A percentile compares a stretch with the other conserved stretches of the same genome.
Conservation (phyloP, 92 coral and sea anemone species). For the Epizoanthus stellaris region DNA sequence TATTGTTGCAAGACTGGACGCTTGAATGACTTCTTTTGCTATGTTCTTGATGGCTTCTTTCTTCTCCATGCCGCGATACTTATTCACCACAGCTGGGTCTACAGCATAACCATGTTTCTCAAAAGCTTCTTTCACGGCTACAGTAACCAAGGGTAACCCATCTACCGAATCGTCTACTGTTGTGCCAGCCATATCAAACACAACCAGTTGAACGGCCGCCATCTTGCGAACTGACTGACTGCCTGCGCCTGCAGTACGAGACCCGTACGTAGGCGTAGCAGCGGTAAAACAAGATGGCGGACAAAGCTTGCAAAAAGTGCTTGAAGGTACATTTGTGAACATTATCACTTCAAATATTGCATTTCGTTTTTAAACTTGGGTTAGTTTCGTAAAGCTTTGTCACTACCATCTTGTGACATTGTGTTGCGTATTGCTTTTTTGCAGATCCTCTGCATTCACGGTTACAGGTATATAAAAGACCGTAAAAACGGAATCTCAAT, state of each 20-base stretch:
- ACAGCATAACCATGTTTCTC: constrained; percentile 69
- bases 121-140: constrained; percentile 89
- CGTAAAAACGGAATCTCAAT: too few relatives aligned
- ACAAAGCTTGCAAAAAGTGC: constrained; percentile 65
- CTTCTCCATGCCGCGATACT: constrained; percentile 96
- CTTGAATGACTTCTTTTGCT: constrained; percentile 1
- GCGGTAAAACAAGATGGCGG: constrained; percentile 71
- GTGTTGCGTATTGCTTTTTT: constrained; percentile 37
- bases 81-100: constrained; percentile 72
- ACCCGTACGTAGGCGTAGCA: not conserved
- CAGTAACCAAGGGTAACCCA: constrained; percentile 88
- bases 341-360: not conserved
- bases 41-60: constrained; percentile 78
- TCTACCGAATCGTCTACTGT: constrained; percentile 90
- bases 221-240: constrained; percentile 18
- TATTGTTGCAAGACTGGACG: not conserved
- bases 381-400: not conserved
- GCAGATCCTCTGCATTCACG: constrained; percentile 93
- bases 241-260: constrained; percentile 7
- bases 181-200: constrained; percentile 97
- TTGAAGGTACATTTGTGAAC: constrained; percentile 61
- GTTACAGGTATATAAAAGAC: constrained; percentile 78
- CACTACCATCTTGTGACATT: not conserved
- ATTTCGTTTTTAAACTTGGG: not conserved
- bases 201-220: constrained; percentile 64